Evolutionary conservation across 2,797 vertebrate species (phyloP).

Genomic region (Pangasius larnaudii): DNA sequence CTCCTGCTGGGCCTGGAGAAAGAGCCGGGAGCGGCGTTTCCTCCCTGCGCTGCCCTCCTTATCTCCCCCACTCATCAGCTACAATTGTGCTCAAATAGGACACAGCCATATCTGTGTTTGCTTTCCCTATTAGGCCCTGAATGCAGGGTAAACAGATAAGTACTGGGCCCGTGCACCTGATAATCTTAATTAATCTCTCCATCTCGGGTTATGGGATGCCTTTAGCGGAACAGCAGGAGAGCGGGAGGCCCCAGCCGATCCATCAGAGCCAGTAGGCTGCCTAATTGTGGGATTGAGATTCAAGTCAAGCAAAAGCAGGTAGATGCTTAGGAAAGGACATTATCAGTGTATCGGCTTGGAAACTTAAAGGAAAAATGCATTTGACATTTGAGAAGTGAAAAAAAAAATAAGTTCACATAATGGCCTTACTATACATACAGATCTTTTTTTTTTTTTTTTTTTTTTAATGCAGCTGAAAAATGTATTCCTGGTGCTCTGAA

Average conservation of each 20-base stretch:
- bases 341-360: constrained; percentile 11
- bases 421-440: not conserved
- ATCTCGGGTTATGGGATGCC: constrained; percentile 64
- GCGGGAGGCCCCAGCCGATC: constrained; percentile 36
- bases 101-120: constrained; percentile 65
- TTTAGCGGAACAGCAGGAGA: constrained; percentile 56
- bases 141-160: constrained; percentile 65
- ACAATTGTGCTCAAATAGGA: constrained; percentile 66
- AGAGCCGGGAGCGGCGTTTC: constrained; percentile 68
- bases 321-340: constrained; percentile 13
- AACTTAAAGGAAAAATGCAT: constrained; percentile 33
- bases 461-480: constrained; percentile 16
- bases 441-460: not conserved
- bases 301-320: constrained; percentile 52
- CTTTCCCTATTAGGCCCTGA: constrained; percentile 68
- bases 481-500: not conserved
- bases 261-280: constrained; percentile 43
- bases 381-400: constrained; percentile 10
- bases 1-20: constrained; percentile 70
- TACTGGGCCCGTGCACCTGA: constrained; percentile 62
- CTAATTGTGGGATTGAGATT: constrained; percentile 71
- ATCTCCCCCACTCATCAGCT: constrained; percentile 69
- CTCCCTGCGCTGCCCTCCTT: constrained; percentile 66
- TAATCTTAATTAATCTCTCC: constrained; percentile 80
- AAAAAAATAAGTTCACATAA: not conserved